Percentiles rank a stretch among this genome's conserved stretches.
These are phyloP conservation scores for Trinorchestia longiramus DNA, from an alignment of 1,140 invertebrate species.

Conservation along the genomic window DNA sequence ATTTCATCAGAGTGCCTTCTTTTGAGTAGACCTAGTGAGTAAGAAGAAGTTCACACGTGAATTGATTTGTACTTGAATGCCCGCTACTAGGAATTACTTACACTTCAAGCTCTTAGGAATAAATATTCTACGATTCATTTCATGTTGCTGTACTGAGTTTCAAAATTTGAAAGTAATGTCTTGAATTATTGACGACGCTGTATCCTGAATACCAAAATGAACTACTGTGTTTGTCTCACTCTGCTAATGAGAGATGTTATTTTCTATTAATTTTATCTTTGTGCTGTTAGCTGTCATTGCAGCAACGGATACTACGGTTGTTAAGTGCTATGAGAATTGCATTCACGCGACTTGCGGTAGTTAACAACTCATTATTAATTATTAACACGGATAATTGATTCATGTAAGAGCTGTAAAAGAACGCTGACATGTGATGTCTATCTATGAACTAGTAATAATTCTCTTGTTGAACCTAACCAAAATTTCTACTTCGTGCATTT, in stretches of 20 bases:
- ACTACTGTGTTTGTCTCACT: neutral
- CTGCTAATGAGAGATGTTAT: neutral
- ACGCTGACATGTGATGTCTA: neutral
- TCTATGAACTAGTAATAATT: neutral
- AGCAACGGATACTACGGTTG: neutral
- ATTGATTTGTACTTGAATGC: no score
- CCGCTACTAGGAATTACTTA: no score
- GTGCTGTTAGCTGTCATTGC: neutral
- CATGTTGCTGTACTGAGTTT: neutral
- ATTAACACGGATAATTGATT: no score
- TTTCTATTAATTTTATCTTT: neutral
- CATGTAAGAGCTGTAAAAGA: neutral
- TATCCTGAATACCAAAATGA: neutral
- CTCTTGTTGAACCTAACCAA: neutral
- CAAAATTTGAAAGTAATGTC: neutral
- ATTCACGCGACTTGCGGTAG: neutral
- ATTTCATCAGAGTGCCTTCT: no score
- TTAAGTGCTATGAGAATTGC: neutral
- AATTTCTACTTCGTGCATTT: neutral
- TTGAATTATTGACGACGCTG: neutral
- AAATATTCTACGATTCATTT: neutral
- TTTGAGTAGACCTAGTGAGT: no score
- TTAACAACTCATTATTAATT: neutral
- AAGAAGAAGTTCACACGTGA: no score
- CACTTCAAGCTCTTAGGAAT: no score